Evolutionary conservation across 2,888 invertebrate species (phyloP).

Genomic region (Timandra comae): DNA sequence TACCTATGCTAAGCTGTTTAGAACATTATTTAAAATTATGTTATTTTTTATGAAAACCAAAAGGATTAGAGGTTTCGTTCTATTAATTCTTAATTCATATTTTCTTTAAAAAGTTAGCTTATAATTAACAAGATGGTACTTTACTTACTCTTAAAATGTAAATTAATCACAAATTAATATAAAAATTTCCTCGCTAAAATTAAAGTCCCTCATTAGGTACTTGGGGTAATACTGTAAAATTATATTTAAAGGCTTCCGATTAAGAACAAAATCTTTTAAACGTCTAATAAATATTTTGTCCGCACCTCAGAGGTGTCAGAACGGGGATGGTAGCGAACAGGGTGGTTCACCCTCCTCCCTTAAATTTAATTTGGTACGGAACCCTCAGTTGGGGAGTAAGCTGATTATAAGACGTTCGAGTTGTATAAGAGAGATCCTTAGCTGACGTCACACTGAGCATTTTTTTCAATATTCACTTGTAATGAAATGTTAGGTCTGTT

Average conservation of each 20-base stretch:
- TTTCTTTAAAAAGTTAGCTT: no score
- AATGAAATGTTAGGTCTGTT: conserved; percentile 8
- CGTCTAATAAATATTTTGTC: conserved; percentile 24
- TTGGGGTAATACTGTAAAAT: no score
- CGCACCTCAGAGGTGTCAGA: conserved; percentile 19
- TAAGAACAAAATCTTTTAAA: conserved; percentile 16
- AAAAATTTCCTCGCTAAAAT: no score
- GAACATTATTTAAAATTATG: no score
- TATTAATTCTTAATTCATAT: no score
- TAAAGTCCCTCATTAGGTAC: no score
- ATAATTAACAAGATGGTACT: no score
- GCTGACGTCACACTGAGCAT: conserved; percentile 10
- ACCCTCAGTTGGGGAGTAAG: conserved; percentile 12
- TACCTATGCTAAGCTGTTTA: no score
- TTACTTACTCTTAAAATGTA: no score
- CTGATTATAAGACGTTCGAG: conserved; percentile 17
- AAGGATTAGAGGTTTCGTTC: no score
- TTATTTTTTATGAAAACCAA: no score
- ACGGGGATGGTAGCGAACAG: conserved; percentile 7
- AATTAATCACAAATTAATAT: no score
- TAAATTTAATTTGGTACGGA: conserved; percentile 20
- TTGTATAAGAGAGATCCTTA: conserved; percentile 11
- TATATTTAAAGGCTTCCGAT: conserved; percentile 9
- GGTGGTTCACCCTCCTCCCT: conserved; percentile 1
- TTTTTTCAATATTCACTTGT: conserved; percentile 10